Evolutionary conservation across 2,888 invertebrate genomes (phyloP), one percentile per base, ranked within the genome.

Genomic region (Choreutis nemorana): DNA sequence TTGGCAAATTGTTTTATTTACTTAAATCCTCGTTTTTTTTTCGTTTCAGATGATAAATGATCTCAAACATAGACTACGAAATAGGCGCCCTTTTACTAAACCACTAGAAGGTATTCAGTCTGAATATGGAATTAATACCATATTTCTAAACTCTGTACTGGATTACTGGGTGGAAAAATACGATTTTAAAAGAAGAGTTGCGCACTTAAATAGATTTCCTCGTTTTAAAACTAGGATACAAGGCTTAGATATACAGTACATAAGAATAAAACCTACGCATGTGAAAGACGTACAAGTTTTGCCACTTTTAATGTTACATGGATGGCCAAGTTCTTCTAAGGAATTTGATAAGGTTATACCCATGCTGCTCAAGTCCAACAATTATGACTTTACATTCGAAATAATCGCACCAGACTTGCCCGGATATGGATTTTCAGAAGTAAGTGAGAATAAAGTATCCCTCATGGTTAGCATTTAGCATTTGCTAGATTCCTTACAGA

Each of bases 301-400:
- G 12, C 91, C 93, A 0, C 42, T 94, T 22, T 59, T 94, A 1
- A 44, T 94, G 40, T 52, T 90, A 25, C 94, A 94, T 46, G 94
- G 94, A 9, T 94, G 94, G 94, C 94, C 94, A 0, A 92, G 93
- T 30, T 90, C 90, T 0, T 81, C 93, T 0, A 85, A 87, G 29
- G 93, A 94, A 59, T 93, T 91, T 51, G 85, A 86, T 45, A 87
- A 87, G 42, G 72, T 90, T 5, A 86, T 91, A 40, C 90, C 90
- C 0, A 43, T 84, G 28, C 50, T 90, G 26, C 86, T 84, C 0
- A 75, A 66, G 1, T 81, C 81, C 1, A 53, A 68, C 1, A 81
- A 79, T 29, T 71, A 70, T 12, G 73, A 85, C 33, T 86, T 85
- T 37, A 84, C 85, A 0, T 89, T 87, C 44, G 89, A 90, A 60